Base-by-base conservation (phyloP, 2,888 invertebrate genomes). In the Choristoneura rosaceana region DNA sequence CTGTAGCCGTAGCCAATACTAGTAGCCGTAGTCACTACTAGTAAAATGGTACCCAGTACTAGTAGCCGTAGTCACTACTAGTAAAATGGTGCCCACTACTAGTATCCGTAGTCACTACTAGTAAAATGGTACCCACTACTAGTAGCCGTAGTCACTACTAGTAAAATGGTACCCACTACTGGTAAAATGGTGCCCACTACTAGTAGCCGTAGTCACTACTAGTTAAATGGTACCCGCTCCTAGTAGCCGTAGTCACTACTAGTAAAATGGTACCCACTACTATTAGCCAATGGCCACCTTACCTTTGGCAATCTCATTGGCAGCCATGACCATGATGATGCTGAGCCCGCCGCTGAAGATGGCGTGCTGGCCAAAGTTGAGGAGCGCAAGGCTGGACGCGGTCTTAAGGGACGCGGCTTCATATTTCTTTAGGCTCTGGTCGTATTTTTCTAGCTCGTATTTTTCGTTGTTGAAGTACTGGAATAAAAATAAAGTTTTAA, bases 401-500 rank as follows among this genome's bases (percentile, higher is more conserved):
- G 99, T 99, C 93, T 99, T 99, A 71, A 99, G 94, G 3, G 99
- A 99, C 0, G 99, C 99, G 0, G 92, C 93, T 92, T 99, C 99
- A 88, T 98, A 99, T 85, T 97, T 97, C 87, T 96, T 95, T 38
- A 99, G 91, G 33, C 97, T 96, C 63, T 95, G 93, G 88, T 99
- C 98, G 87, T 99, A 99, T 78, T 98, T 96, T 70, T 97, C 94
- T 0, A 98, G 96, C 93, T 99, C 99, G 90, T 97, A 99, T 82
- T 96, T 95, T 89, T 99, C 99, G 90, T 99, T 99, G 93, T 99
- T 99, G 89, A 99, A 99, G 91, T 99, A 99, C 97, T 98, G 91
- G 94, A 58, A 50, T 9, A 34, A 38, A 47, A 63, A n/a, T 17
- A 41, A 34, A 59, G 3, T 4, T 4, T 15, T 10, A n/a, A 12